Evolutionary conservation across 2,113 vertebrate species (phyloP).

Genomic region (Egretta garzetta): DNA sequence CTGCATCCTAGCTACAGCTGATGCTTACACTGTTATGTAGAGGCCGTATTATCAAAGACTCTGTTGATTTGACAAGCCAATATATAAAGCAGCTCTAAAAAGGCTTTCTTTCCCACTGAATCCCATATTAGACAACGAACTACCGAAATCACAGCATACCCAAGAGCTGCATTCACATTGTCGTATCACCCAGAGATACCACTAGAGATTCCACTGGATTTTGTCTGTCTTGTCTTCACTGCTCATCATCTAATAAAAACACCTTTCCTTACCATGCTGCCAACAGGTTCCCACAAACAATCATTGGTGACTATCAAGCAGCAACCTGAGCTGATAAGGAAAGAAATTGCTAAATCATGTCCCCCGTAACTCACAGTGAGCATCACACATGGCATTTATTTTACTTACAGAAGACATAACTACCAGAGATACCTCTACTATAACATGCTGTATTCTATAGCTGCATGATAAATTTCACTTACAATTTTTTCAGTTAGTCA

Average conservation of each 20-base stretch:
- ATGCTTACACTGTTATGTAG: fast-evolving
- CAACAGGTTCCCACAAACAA: not conserved
- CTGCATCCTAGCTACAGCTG: not conserved
- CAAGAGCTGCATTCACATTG: not conserved
- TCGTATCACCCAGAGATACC: fast-evolving
- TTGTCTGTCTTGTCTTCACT: not conserved
- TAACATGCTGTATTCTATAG: not conserved
- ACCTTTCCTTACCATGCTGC: not conserved
- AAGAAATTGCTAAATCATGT: not conserved
- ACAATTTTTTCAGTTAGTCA: not conserved
- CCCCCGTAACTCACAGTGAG: not conserved
- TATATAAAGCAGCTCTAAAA: not conserved
- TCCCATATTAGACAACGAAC: fast-evolving
- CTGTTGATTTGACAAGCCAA: not conserved
- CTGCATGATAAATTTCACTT: not conserved
- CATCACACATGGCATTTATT: fast-evolving
- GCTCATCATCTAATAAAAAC: not conserved
- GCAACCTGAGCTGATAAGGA: not conserved
- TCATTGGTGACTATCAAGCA: not conserved
- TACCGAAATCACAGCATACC: not conserved
- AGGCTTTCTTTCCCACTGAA: not conserved
- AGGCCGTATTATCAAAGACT: not conserved
- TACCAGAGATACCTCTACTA: not conserved
- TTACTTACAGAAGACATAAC: not conserved
- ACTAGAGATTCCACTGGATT: fast-evolving